A percentile compares a stretch with the other conserved stretches of the same genome.
Evolutionary conservation across 2,113 vertebrate genomes (phyloP).

Genomic region (Corythornis cristatus): DNA sequence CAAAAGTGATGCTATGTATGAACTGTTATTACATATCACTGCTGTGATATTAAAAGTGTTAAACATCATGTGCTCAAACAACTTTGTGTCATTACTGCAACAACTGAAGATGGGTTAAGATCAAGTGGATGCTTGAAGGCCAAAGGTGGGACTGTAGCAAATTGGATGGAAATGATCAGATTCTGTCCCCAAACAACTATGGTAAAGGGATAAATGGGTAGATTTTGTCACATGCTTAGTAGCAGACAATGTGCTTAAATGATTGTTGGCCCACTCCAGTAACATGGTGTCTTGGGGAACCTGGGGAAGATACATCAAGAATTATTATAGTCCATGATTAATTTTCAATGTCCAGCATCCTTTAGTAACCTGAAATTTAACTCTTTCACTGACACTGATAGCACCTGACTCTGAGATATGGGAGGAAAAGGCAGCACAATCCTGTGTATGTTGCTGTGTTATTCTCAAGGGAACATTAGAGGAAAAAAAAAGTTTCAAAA

Average conservation of each 20-base stretch:
- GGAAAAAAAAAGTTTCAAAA: not conserved
- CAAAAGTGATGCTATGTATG: not conserved
- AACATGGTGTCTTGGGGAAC: not conserved
- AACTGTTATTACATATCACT: not conserved
- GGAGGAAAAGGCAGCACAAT: not conserved
- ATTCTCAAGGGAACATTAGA: not conserved
- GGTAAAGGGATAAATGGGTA: not conserved
- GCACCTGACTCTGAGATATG: fast-evolving
- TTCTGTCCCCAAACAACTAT: not conserved
- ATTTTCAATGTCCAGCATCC: not conserved
- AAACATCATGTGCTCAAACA: not conserved
- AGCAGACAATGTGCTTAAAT: not conserved
- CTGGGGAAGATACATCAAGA: not conserved
- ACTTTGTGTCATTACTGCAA: not conserved
- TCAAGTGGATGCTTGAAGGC: not conserved
- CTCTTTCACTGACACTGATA: not conserved
- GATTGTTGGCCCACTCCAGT: not conserved
- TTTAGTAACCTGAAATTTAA: slow-evolving; percentile 17
- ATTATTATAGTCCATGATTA: not conserved
- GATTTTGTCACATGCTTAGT: not conserved
- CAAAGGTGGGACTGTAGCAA: not conserved
- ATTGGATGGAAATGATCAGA: not conserved
- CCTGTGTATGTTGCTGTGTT: not conserved
- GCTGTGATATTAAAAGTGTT: not conserved
- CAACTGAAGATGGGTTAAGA: not conserved